These are phyloP conservation scores for Aphidoletes aphidimyza DNA, from an alignment of 2,888 invertebrate genomes.

Conservation along the genomic window DNA sequence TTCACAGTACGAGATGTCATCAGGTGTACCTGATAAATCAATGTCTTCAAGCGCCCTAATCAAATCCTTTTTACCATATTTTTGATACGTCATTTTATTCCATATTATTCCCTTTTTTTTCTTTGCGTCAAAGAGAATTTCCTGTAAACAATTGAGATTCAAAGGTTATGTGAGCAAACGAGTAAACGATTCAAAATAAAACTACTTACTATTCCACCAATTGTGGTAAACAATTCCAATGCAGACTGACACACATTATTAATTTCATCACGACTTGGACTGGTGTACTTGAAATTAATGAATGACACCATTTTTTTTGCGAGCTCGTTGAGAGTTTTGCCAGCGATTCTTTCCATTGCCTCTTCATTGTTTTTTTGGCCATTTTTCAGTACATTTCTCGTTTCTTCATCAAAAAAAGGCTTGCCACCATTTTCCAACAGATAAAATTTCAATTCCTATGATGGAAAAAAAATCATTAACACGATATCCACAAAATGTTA, in stretches of 20 bases:
- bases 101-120: no score
- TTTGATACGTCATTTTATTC: no score
- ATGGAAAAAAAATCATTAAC: no score
- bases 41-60: no score
- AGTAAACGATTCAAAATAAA: no score
- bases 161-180: background rate
- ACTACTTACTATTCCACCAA: background rate
- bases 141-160: background rate
- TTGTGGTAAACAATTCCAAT: background rate
- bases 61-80: background rate
- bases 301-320: background rate
- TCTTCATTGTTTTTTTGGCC: background rate
- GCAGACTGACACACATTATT: background rate
- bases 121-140: background rate
- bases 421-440: background rate
- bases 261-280: background rate
- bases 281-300: background rate
- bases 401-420: background rate
- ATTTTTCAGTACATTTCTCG: background rate
- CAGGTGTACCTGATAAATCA: no score
- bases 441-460: background rate
- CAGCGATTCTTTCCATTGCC: background rate
- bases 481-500: no score
- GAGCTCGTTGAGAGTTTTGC: background rate
- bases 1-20: no score